phyloP scores from a whole-genome alignment of 2,113 vertebrate species.

The Trogon melanurus region DNA sequence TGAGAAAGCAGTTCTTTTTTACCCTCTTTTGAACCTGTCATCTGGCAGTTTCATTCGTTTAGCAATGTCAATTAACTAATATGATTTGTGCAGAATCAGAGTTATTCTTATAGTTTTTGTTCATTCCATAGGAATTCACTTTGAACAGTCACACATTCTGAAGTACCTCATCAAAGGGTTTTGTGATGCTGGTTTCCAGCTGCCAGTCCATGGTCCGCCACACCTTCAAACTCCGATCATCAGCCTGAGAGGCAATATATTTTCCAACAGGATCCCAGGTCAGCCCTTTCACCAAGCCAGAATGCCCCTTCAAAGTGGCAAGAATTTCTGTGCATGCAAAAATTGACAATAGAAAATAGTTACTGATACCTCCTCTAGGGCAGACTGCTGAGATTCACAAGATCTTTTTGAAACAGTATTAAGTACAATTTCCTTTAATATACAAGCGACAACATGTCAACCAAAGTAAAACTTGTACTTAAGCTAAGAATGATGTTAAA shows the following conservation, averaged over 20 bases:
- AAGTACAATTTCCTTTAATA: background rate
- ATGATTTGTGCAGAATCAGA: background rate
- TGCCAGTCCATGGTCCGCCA: constrained; percentile 99
- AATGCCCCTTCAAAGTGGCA: constrained; percentile 91
- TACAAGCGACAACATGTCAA: background rate
- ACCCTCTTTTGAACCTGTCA: background rate
- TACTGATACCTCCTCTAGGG: background rate
- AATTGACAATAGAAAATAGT: background rate
- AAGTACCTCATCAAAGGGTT: constrained; percentile 94
- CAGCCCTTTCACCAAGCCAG: constrained; percentile 94
- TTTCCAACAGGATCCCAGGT: constrained; percentile 99
- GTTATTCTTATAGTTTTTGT: background rate
- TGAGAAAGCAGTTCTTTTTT: background rate
- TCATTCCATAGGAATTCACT: background rate
- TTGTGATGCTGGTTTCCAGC: constrained; percentile 95
- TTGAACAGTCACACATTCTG: background rate
- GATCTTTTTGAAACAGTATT: background rate
- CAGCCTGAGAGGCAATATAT: constrained; percentile 97
- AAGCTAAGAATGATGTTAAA: background rate
- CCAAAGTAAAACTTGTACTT: background rate
- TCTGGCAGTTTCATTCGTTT: background rate
- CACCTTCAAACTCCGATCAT: constrained; percentile 95
- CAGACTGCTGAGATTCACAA: background rate
- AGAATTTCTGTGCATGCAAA: constrained; percentile 85
- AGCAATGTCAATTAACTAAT: background rate